Base-by-base conservation (phyloP, 2,113 vertebrate species). In the Anthoscopus minutus region DNA sequence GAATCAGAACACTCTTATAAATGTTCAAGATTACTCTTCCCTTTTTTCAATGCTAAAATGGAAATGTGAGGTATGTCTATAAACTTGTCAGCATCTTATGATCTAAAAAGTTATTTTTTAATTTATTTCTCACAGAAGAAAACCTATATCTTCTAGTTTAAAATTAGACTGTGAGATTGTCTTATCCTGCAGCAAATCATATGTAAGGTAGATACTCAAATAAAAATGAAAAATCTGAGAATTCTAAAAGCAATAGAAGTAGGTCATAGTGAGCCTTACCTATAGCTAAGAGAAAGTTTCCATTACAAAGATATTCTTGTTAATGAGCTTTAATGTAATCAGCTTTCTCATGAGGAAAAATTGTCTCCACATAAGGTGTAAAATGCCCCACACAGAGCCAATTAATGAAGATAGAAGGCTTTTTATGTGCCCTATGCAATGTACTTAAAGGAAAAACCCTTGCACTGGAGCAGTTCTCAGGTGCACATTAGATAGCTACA, bases 61-160 rank as follows among this genome's bases (percentile, higher is more conserved):
- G 73, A 92, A 91, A 96, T 89, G 42, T 86, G 85, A 96, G 53
- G 84, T 73, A 93, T 94, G 97, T 96, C 77, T 96, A 96, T 95
- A 96, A 84, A 97, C 86, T 96, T 93, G 54, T 90, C 81, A 86
- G 69, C 45, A 89, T 96, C 93, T 94, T 97, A 73, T 96, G 89
- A 95, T 90, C 51, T 92, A 64, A 93, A 94, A 97, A 91, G 65
- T 94, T 97, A 96, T 96, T 97, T 97, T 90, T 96, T 35, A 96
- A 96, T 97, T 97, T 97, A 95, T 97, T 96, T 95, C 94, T 96
- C 76, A 93, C 91, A 44, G 84, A 96, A 96, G 92, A 96, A 97
- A 96, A 96, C 84, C 93, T 96, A 86, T 88, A 94, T 91, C 77
- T 95, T 97, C 95, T 61, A 84, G 42, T 48, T 96, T 97, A 97